Base-by-base conservation (phyloP, 2,797 vertebrate species). In the Notolepis coatsorum region DNA sequence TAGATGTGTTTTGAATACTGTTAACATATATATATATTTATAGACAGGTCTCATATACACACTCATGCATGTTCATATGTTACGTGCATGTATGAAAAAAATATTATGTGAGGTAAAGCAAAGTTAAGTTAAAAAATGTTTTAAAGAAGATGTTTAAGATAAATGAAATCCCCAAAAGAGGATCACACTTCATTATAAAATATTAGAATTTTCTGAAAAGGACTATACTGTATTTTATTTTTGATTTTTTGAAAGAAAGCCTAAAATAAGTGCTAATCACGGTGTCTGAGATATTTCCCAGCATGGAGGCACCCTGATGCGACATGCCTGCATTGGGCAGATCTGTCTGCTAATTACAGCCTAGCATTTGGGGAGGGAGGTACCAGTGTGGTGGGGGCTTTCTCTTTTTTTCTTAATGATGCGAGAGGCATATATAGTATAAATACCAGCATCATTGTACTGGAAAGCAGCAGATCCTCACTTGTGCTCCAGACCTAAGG, bases 331-430 rank as follows among this genome's bases (percentile, higher is more conserved):
- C 87, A 90, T 91, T 93, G 93, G 89, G 94, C 93, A 94, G 93
- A 88, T 93, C 93, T 93, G 86, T 88, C 90, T 91, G 89, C 87
- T 95, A 99, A 98, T 98, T 98, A 96, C 90, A 94, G 91, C 91
- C 92, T 93, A 75, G 85, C 80, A 65, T 84, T 37, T 86, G 88
- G 82, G 70, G 50, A 89, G 90, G 96, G 96, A 94, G 96, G 96
- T 92, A 92, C 93, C 93, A 90, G 84, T 82, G 69, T 68, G 82
- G 77, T 85, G 90, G 90, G 89, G 82, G 90, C 86, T 83, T 88
- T 71, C 81, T 71, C 71, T 65, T 66, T 67, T n/a, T 84, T 95
- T 90, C 91, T 80, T 81, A 84, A 90, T 85, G 82, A 87, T 94
- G 52, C 65, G 62, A 90, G 85, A 80, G 80, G 77, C 70, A 90